Percentiles rank a stretch among this genome's conserved stretches.
These are phyloP conservation scores for Xenentodon cancila DNA, from an alignment of 2,797 vertebrate species.

Conservation along the genomic window DNA sequence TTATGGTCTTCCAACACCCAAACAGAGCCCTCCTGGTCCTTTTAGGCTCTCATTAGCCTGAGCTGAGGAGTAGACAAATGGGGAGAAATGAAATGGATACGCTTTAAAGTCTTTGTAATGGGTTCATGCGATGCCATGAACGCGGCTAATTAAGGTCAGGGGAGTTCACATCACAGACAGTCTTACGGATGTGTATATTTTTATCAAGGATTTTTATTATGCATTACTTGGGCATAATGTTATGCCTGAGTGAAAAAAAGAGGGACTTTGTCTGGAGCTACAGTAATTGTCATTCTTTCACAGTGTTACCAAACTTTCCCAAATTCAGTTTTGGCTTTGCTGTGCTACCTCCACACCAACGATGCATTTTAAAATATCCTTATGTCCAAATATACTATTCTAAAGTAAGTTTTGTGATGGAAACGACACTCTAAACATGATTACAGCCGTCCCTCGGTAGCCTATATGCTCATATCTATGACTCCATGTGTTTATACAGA, in stretches of 20 bases:
- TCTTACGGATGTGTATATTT: constrained; percentile 67
- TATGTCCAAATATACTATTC: constrained; percentile 12
- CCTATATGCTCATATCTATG: constrained; percentile 44
- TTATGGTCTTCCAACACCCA: constrained; percentile 31
- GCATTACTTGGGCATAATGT: constrained; percentile 35
- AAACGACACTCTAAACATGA: constrained; percentile 3
- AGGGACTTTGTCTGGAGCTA: constrained; percentile 25
- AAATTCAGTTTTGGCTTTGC: constrained; percentile 31
- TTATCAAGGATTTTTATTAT: constrained; percentile 71
- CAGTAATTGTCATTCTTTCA: constrained; percentile 38
- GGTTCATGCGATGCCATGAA: constrained; percentile 78
- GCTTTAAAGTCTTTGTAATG: constrained; percentile 80
- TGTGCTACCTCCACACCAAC: neutral
- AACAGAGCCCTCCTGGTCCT: constrained; percentile 37
- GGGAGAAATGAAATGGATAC: constrained; percentile 79
- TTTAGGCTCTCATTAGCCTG: constrained; percentile 72
- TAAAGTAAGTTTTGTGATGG: constrained; percentile 2
- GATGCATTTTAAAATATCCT: constrained; percentile 24
- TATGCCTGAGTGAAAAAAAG: constrained; percentile 43
- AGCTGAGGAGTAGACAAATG: constrained; percentile 71
- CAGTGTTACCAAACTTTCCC: constrained; percentile 39
- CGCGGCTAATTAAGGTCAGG: constrained; percentile 81
- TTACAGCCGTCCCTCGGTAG: constrained; percentile 35
- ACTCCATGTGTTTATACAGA: constrained; percentile 39
- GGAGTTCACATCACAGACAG: constrained; percentile 69